Conservation (phyloP, 2,888 invertebrate genomes). For the Thymelicus acteon region DNA sequence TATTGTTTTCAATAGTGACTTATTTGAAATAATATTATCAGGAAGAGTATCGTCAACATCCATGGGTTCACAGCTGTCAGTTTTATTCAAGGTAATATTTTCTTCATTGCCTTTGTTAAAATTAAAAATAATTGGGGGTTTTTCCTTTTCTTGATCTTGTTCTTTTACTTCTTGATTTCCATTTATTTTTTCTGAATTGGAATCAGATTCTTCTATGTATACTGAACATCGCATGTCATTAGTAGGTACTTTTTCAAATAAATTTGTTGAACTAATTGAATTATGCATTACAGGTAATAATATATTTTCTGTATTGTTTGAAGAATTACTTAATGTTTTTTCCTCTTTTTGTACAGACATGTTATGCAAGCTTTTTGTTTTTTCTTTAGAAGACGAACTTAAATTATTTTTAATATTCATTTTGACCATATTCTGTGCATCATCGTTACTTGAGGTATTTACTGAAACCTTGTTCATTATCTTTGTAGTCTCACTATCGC, state of each 20-base stretch:
- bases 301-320: conserved; percentile 43
- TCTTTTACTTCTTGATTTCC: conserved; percentile 46
- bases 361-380: conserved; percentile 29
- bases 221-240: conserved; percentile 54
- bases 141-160: neutral
- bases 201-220: conserved; percentile 68
- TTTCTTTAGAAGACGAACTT: conserved; percentile 29
- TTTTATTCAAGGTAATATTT: conserved; percentile 31
- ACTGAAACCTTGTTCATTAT: conserved; percentile 48
- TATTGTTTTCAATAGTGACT: neutral
- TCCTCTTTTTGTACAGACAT: conserved; percentile 24
- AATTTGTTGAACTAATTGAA: conserved; percentile 44
- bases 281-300: conserved; percentile 19
- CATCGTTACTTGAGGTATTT: conserved; percentile 6
- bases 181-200: conserved; percentile 53
- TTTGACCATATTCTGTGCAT: neutral
- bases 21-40: conserved; percentile 46
- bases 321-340: neutral
- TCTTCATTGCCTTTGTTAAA: neutral
- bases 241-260: conserved; percentile 57
- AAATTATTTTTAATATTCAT: conserved; percentile 2
- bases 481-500: conserved; percentile 60
- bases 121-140: neutral
- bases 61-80: conserved; percentile 73
- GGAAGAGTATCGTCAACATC: conserved; percentile 77